These are phyloP conservation scores for Albula goreensis DNA, from an alignment of 2,113 vertebrate genomes.

Conservation along the genomic window DNA sequence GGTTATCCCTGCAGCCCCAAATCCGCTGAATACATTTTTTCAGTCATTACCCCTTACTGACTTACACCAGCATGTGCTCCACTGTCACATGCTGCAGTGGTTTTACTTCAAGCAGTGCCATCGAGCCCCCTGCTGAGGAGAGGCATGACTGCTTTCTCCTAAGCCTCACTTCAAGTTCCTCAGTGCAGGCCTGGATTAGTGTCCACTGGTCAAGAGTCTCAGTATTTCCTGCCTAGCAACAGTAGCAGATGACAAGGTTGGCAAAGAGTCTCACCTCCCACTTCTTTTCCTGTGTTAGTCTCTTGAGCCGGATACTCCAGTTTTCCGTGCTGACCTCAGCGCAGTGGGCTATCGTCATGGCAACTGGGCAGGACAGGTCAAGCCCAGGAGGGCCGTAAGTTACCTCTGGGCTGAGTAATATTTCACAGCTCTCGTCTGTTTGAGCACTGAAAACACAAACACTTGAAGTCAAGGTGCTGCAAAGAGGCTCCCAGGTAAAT, in stretches of 20 bases:
- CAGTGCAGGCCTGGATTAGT: background rate
- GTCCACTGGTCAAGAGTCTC: background rate
- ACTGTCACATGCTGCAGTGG: background rate
- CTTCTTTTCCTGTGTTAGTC: slow-evolving; percentile 77
- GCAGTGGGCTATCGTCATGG: slow-evolving; percentile 86
- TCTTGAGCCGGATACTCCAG: slow-evolving; percentile 84
- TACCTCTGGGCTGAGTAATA: slow-evolving; percentile 85
- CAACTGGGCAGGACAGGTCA: slow-evolving; percentile 77
- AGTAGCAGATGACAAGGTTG: background rate
- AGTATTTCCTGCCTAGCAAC: background rate
- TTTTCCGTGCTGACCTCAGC: slow-evolving; percentile 77
- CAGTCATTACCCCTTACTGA: background rate
- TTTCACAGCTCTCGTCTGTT: slow-evolving; percentile 77
- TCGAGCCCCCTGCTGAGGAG: background rate
- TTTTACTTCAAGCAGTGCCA: background rate
- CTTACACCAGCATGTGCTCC: background rate
- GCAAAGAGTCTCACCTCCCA: slow-evolving; percentile 83
- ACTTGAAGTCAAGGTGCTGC: slow-evolving; percentile 6
- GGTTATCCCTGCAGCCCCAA: background rate
- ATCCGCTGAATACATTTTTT: background rate
- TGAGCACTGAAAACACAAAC: slow-evolving; percentile 62
- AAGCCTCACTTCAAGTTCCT: background rate
- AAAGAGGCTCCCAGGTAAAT: background rate
- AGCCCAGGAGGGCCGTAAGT: slow-evolving; percentile 85
- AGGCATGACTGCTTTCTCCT: background rate